Percentiles rank a stretch among this genome's conserved stretches.
Conservation (phyloP, 2,888 invertebrate species). For the Rotaria macrura region DNA sequence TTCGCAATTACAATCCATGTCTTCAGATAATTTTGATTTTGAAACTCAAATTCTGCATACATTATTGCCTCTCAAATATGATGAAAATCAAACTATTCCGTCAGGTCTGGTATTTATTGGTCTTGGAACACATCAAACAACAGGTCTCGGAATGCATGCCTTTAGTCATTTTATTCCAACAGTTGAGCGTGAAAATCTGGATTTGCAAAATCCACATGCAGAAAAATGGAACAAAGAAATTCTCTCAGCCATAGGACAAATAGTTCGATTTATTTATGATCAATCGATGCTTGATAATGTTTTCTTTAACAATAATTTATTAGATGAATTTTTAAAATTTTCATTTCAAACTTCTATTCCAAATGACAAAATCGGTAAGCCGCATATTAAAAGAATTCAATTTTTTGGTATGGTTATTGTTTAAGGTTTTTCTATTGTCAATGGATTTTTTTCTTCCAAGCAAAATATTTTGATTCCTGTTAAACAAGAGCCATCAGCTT, state of each 20-base stretch:
- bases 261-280: background rate
- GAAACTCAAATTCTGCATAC: background rate
- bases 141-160: background rate
- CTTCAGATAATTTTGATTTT: background rate
- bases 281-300: background rate
- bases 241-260: background rate
- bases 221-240: background rate
- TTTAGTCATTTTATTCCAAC: background rate
- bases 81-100: background rate
- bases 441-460: background rate
- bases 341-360: background rate
- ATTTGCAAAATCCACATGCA: background rate
- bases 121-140: background rate
- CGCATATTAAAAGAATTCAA: background rate
- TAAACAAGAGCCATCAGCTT: background rate
- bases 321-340: background rate
- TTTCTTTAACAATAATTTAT: background rate
- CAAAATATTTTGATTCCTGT: background rate
- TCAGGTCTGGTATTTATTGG: background rate
- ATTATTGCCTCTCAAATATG: background rate
- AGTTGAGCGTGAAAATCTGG: background rate
- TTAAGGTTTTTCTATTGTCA: background rate
- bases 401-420: background rate
- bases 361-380: background rate
- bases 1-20: background rate